Base-by-base conservation (phyloP, 1,140 invertebrate species). In the Lepidurus apus region DNA sequence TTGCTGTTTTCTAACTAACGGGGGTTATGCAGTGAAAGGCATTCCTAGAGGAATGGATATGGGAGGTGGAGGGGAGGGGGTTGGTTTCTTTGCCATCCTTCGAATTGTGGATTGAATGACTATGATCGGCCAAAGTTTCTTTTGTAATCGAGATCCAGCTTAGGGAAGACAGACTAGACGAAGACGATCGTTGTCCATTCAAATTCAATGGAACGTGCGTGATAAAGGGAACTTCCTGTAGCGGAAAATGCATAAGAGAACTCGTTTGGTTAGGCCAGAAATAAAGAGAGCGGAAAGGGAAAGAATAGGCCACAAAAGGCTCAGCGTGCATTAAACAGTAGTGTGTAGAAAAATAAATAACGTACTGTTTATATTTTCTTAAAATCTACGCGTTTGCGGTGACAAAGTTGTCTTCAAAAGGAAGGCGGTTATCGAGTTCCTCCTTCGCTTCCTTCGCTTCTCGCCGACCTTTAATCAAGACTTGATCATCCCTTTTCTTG, bases 121-220 rank as follows among this genome's bases (percentile, higher is more conserved):
- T 17, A 65, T 65, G 53, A 65, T 65, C 53, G 13, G 53, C 9
- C 53, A 13, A 21, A 65, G 53, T 65, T 65, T 65, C 53, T 65
- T 65, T 65, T 65, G 53, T 65, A 65, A 65, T 65, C 53, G 53
- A 65, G 53, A 65, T 65, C 53, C 53, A 65, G 53, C 53, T 65
- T 65, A 65, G 21, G 21, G 21, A 21, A 65, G 53, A 65, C 7
- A 65, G 21, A 65, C 53, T 65, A 17, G 53, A 65, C 53, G 53
- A 21, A 65, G 53, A 65, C 53, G 53, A 65, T 65, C 53, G 53
- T 13, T 65, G 53, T 65, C 53, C 21, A 65, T 65, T 65, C 53
- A 65, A 65, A 21, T 65, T 65, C 53, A 65, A 65, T 65, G 53
- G 53, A 17, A n/a, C 53, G 53, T 65, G 53, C 53, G 21, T 65